Conservation (phyloP, 2,797 vertebrate species). For the Poeciliopsis gracilis region DNA sequence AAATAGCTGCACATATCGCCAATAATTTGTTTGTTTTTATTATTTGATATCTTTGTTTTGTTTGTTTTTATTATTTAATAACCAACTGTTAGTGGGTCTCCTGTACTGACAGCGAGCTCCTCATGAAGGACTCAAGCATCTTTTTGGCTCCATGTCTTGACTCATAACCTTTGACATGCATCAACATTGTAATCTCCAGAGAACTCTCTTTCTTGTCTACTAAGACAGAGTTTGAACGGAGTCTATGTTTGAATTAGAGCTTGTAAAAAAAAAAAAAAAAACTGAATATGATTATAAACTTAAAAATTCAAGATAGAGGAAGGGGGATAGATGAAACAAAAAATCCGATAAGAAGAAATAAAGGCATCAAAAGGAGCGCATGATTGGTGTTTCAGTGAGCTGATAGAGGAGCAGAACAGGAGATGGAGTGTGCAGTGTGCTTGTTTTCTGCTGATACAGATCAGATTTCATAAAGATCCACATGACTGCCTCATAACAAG, state of each 20-base stretch:
- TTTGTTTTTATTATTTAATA: conserved; percentile 52
- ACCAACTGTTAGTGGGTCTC: conserved; percentile 51
- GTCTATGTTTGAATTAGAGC: conserved; percentile 17
- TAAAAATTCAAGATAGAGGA: conserved; percentile 25
- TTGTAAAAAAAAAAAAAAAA: conserved; percentile 22
- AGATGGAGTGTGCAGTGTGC: conserved; percentile 43
- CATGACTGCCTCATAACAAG: conserved; percentile 79
- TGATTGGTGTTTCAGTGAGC: conserved; percentile 60
- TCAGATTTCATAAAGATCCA: conserved; percentile 81
- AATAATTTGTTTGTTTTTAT: conserved; percentile 36
- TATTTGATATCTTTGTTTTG: conserved; percentile 50
- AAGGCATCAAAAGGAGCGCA: conserved; percentile 53
- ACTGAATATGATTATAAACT: conserved; percentile 24
- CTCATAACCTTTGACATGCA: conserved; percentile 57
- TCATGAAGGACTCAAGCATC: conserved; percentile 45
- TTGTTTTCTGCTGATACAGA: conserved; percentile 68
- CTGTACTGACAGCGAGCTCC: conserved; percentile 46
- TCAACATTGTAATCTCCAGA: conserved; percentile 15
- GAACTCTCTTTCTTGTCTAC: conserved; percentile 5
- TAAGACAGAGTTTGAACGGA: conserved; percentile 14
- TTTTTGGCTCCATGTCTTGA: conserved; percentile 45
- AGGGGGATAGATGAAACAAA: conserved; percentile 29
- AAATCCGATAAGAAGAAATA: conserved; percentile 48
- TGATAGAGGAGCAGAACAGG: conserved; percentile 39
- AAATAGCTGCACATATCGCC: conserved; percentile 27